Base-by-base conservation (phyloP, 2,113 vertebrate species). In the Myxocyprinus asiaticus region DNA sequence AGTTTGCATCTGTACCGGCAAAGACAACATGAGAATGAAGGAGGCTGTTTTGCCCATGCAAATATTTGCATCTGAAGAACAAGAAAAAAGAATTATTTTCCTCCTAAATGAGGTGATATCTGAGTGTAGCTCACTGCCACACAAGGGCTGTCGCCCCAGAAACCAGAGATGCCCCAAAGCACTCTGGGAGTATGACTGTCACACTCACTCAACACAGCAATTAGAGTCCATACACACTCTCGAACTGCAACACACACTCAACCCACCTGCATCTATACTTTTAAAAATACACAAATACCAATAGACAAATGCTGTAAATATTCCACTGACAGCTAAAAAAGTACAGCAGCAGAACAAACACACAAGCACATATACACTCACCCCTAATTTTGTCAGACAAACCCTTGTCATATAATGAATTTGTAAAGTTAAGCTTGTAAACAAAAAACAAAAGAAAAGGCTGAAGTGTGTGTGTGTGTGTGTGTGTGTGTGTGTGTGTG, bases 81-180 rank as follows among this genome's bases (percentile, higher is more conserved):
- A 33, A 33, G 22, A 68, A 79, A 63, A 17, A 33, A 33, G 22
- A 33, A 3, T 74, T 33, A 33, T 33, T 33, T 33, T 3, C 80
- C 78, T 48, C 51, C 74, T 78, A 87, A 94, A 92, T 89, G 85
- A 91, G 91, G 88, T 90, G 90, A 89, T 90, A 87, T 89, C 77
- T 82, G 89, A 88, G 77, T 88, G 90, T 87, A 88, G 88, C 88
- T 91, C 92, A 87, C 62, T 86, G 80, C 90, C 81, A 87, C 82
- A 82, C 86, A 87, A 85, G 86, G 81, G 82, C 75, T 87, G 88
- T 91, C 88, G 78, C 87, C 85, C 86, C 85, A 65, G 88, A 89
- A 87, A 87, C 87, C 88, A 88, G 88, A 90, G 90, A 91, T 90
- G 88, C 87, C 91, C 91, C 72, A 83, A 68, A 78, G 92, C 88